A percentile compares a stretch with the other conserved stretches of the same genome.
Conservation (phyloP, 2,797 vertebrate genomes). For the Selene dorsalis region DNA sequence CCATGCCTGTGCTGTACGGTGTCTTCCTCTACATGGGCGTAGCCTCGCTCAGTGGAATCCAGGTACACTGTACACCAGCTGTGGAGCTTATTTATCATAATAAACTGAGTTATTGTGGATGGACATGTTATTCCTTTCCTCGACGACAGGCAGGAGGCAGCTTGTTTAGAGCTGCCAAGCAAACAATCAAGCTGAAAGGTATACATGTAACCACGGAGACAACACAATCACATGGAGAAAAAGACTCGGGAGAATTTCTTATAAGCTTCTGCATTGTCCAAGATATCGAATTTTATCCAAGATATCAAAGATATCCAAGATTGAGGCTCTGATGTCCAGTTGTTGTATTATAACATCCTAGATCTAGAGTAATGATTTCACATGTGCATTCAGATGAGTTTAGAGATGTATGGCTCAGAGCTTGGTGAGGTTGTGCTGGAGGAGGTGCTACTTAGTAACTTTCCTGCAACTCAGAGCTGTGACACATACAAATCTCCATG, state of each 20-base stretch:
- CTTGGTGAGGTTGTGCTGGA: conserved; percentile 4
- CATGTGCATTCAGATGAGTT: conserved; percentile 49
- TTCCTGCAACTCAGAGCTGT: conserved; percentile 21
- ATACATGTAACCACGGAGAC: neutral
- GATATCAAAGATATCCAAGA: too few relatives aligned
- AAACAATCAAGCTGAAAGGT: neutral
- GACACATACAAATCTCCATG: conserved; percentile 8
- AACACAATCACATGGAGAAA: neutral
- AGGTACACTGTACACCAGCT: conserved; percentile 81
- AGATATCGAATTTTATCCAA: neutral
- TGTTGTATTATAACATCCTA: conserved; percentile 19
- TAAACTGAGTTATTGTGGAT: conserved; percentile 20
- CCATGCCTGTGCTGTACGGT: conserved; percentile 94
- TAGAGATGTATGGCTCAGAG: conserved; percentile 3
- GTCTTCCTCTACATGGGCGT: conserved; percentile 98
- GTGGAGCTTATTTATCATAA: conserved; percentile 10
- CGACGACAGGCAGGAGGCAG: neutral
- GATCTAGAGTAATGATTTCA: neutral
- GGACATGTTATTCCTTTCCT: conserved; percentile 31
- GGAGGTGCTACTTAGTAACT: conserved; percentile 26
- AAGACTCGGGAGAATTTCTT: neutral
- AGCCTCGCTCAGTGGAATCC: conserved; percentile 94
- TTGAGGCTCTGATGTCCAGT: neutral
- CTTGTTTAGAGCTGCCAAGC: conserved; percentile 24
- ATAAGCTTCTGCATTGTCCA: neutral